Base-by-base conservation (phyloP, 2,888 invertebrate species). In the Lepetodrilus schrolli region DNA sequence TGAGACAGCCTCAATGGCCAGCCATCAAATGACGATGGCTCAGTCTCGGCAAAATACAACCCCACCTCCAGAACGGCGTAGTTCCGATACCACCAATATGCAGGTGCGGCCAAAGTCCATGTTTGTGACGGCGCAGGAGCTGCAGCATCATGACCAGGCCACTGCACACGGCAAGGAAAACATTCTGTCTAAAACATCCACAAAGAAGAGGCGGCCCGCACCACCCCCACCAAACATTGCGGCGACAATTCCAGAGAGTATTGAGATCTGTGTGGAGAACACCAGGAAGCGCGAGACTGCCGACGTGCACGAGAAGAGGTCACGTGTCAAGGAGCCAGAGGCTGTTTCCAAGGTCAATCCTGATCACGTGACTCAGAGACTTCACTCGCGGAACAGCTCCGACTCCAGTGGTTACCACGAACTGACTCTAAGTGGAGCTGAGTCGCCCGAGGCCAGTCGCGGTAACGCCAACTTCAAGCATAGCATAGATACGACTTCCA, bases 361-460 rank as follows among this genome's bases (percentile, higher is more conserved):
- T 34, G 72, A 65, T 8, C 13, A 58, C 4, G 20, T 70, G 73
- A 37, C 26, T 2, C 74, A 68, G 26, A 66, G 74, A 79, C 76
- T 79, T 49, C 94, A 94, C 91, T 94, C 94, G 49, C 91, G 94
- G 78, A 94, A 94, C 85, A 94, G 94, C 89, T 94, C 94, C 78
- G 94, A 94, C 87, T 94, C 94, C 82, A 94, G 94, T 74, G 94
- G 94, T 0, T 94, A 94, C 86, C 94, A 94, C 87, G 94, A 94
- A 86, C 93, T 94, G 0, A 94, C 94, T 5, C 72, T 86, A 0
- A 87, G 85, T 74, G 86, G 86, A 10, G 69, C 91, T 93, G 87
- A 86, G 30, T 86, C 86, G 0, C 86, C 87, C 0, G 86, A 86
- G 37, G 83, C 82, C 66, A 75, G 72, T 77, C 80, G 72, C 20